Conservation (phyloP, 2,113 vertebrate genomes). For the Leptosomus discolor region DNA sequence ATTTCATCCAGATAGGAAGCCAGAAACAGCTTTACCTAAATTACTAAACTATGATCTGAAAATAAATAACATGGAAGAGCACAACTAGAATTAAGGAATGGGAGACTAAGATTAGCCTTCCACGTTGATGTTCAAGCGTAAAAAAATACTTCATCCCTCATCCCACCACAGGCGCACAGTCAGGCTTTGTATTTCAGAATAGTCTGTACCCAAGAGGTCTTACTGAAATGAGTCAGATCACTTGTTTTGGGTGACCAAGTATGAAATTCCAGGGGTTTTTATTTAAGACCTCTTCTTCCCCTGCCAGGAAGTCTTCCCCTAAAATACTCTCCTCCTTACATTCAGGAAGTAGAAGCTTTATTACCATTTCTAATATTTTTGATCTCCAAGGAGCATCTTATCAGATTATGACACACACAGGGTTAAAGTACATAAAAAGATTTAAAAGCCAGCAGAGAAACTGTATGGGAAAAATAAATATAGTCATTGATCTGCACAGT, state of each 20-base stretch:
- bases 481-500: constrained; percentile 45
- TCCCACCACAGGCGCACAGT: not conserved
- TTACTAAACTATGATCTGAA: not conserved
- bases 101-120: not conserved
- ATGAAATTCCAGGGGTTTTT: constrained; percentile 9
- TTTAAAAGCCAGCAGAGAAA: constrained; percentile 47
- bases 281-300: constrained; percentile 12
- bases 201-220: not conserved
- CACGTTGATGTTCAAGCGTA: not conserved
- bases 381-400: constrained; percentile 1
- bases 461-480: constrained; percentile 30
- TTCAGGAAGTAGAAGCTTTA: constrained; percentile 33
- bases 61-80: not conserved
- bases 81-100: not conserved
- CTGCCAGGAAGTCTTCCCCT: not conserved
- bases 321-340: not conserved
- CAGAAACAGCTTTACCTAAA: not conserved
- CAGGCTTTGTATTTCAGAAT: not conserved
- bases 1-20: not conserved
- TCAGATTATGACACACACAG: not conserved
- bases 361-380: not conserved
- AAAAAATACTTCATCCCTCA: not conserved
- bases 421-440: constrained; percentile 48
- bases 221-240: not conserved
- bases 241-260: constrained; percentile 6